Conservation (phyloP, 2,888 invertebrate genomes). For the Melipona beecheii region DNA sequence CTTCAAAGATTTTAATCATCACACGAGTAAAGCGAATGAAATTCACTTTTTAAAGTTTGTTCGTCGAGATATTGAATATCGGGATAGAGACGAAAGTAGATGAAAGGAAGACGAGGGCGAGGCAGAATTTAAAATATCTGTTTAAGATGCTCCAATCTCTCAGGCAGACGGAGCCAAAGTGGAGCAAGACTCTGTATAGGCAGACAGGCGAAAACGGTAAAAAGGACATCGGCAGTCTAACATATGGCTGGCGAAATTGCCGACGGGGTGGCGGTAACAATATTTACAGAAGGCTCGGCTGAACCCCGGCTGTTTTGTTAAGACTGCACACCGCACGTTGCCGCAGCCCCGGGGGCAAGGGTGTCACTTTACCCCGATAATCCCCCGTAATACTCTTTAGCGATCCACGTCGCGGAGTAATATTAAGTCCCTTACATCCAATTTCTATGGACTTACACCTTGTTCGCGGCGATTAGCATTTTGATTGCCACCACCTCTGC, state of each 20-base stretch:
- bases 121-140: neutral
- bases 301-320: conserved; percentile 82
- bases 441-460: conserved; percentile 82
- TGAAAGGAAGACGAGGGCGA: neutral
- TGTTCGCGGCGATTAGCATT: conserved; percentile 80
- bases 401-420: conserved; percentile 76
- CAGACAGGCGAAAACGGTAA: conserved; percentile 61
- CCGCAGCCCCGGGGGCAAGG: conserved; percentile 74
- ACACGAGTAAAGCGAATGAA: neutral
- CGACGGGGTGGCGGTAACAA: conserved; percentile 82
- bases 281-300: conserved; percentile 82
- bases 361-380: conserved; percentile 82
- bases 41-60: neutral
- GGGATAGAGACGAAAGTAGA: too few species aligned
- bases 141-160: neutral
- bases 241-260: conserved; percentile 83
- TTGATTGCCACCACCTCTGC: conserved; percentile 77
- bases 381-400: conserved; percentile 82
- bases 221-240: conserved; percentile 77
- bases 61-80: neutral
- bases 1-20: neutral
- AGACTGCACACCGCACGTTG: conserved; percentile 78
- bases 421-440: conserved; percentile 81
- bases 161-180: conserved; percentile 15
- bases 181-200: conserved; percentile 7